Conservation (phyloP, 2,888 invertebrate genomes). For the Exocentrus adspersus region DNA sequence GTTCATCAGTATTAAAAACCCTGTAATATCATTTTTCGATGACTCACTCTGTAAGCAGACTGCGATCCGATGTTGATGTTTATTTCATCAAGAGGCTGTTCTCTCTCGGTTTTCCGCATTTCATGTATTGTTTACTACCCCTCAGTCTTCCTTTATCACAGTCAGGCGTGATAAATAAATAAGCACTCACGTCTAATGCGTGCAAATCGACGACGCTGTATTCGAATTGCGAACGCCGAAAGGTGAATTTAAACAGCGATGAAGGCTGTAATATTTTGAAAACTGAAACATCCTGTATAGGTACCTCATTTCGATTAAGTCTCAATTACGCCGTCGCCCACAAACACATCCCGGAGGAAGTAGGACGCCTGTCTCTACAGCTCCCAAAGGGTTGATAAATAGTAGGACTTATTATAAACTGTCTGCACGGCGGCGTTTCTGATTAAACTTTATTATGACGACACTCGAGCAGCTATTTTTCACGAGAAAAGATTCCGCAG, state of each 20-base stretch:
- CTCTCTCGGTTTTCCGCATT: constrained; percentile 27
- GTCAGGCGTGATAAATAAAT: constrained; percentile 30
- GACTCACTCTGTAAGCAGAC: not conserved
- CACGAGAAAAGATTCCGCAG: constrained; percentile 1
- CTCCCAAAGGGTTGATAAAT: constrained; percentile 9
- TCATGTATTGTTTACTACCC: constrained; percentile 30
- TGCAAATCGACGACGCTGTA: constrained; percentile 26
- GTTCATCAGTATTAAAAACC: too few relatives aligned
- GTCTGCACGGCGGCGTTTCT: constrained; percentile 3
- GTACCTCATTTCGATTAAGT: not conserved
- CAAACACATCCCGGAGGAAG: not conserved
- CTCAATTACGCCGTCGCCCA: not conserved
- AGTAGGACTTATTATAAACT: not conserved
- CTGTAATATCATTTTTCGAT: not conserved
- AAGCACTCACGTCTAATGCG: constrained; percentile 25
- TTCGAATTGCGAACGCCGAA: constrained; percentile 7
- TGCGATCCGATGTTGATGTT: constrained; percentile 2
- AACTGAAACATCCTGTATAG: not conserved
- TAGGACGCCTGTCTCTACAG: not conserved
- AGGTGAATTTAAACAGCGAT: constrained; percentile 3
- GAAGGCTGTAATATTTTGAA: too few relatives aligned
- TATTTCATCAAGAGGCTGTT: constrained; percentile 20
- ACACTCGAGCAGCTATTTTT: constrained; percentile 15
- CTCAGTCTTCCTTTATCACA: constrained; percentile 21
- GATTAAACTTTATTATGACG: constrained; percentile 17